Conservation (phyloP, 2,113 vertebrate species). For the Cheilinus undulatus region DNA sequence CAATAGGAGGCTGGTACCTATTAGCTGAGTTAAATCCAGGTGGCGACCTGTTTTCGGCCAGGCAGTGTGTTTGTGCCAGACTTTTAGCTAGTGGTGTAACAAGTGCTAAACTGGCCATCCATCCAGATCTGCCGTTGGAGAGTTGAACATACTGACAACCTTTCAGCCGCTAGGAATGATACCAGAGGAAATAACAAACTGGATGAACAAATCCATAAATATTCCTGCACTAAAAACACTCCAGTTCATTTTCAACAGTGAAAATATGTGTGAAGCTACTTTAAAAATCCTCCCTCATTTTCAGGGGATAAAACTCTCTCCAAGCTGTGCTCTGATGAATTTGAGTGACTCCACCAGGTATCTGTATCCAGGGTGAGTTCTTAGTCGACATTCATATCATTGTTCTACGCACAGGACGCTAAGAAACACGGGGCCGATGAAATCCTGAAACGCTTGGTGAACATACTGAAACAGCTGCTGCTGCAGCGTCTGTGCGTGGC, state of each 20-base stretch:
- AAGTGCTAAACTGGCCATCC: too few species aligned
- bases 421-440: background rate
- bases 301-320: background rate
- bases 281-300: background rate
- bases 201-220: background rate
- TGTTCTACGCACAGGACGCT: background rate
- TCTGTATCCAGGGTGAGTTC: background rate
- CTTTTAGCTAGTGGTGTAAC: too few species aligned
- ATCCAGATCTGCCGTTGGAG: too few species aligned
- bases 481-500: background rate
- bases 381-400: slow-evolving; percentile 12
- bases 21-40: too few species aligned
- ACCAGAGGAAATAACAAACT: too few species aligned
- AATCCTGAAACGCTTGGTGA: background rate
- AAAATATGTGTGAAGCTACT: background rate
- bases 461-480: slow-evolving; percentile 2
- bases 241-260: too few species aligned
- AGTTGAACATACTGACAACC: too few species aligned
- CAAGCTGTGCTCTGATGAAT: background rate
- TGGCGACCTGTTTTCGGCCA: too few species aligned
- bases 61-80: too few species aligned
- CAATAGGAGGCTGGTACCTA: too few species aligned
- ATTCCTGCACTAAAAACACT: too few species aligned
- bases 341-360: background rate
- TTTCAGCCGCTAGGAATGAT: background rate